Evolutionary conservation across 2,113 vertebrate species (phyloP).

Genomic region (Ctenomys sociabilis): DNA sequence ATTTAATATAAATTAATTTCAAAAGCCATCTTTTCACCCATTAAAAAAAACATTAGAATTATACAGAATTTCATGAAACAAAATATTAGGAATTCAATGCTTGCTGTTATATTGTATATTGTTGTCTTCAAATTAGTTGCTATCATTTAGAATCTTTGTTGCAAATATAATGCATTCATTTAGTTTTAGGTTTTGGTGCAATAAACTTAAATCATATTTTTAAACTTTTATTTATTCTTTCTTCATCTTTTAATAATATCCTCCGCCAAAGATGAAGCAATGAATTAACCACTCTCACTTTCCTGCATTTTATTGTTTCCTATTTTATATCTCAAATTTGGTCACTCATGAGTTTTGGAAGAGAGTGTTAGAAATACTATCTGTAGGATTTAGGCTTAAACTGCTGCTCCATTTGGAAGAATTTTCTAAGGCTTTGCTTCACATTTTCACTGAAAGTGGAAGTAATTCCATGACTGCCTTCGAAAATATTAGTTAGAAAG

Average conservation of each 20-base stretch:
- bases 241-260: background rate
- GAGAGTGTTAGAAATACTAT: background rate
- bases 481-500: background rate
- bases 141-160: too few relatives aligned
- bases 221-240: slow-evolving; percentile 15
- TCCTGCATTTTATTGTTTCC: background rate
- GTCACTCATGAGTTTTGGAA: background rate
- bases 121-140: too few relatives aligned
- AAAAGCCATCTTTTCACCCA: background rate
- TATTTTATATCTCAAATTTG: background rate
- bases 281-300: background rate
- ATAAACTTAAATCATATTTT: slow-evolving; percentile 4
- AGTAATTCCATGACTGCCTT: background rate
- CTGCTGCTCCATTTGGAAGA: background rate
- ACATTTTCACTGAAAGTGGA: background rate
- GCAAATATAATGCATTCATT: background rate
- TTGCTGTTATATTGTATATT: too few relatives aligned
- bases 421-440: background rate
- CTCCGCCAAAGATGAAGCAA: background rate
- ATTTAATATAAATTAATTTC: background rate
- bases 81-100: too few relatives aligned
- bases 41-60: too few relatives aligned
- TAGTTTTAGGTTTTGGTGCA: background rate
- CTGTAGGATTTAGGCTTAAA: background rate
- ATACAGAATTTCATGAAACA: too few relatives aligned